Percentiles rank a stretch among this genome's conserved stretches.
phyloP scores from a whole-genome alignment of 2,888 invertebrate genomes.

The Tachina grossa region DNA sequence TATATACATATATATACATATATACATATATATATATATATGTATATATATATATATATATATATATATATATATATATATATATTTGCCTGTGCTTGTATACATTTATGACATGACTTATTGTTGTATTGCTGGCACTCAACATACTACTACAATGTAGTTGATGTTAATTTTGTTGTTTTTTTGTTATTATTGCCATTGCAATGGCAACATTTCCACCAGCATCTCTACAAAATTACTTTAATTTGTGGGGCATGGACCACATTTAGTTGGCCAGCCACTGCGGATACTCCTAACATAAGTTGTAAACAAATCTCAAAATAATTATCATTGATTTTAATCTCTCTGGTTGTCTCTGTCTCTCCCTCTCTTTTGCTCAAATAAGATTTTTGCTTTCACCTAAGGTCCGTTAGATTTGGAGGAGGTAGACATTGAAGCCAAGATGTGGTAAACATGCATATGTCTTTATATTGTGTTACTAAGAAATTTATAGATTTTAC shows the following conservation, averaged over 20 bases:
- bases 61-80: conserved; percentile 30
- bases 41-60: conserved; percentile 52
- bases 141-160: conserved; percentile 18
- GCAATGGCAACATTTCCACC: conserved; percentile 69
- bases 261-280: conserved; percentile 65
- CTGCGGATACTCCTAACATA: conserved; percentile 69
- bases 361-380: background rate
- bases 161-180: background rate
- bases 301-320: conserved; percentile 78
- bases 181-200: conserved; percentile 37
- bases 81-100: conserved; percentile 12
- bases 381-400: background rate
- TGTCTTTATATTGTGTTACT: no score
- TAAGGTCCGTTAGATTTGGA: background rate
- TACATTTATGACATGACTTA: conserved; percentile 76
- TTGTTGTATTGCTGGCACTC: conserved; percentile 69
- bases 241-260: conserved; percentile 63
- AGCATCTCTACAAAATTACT: conserved; percentile 53
- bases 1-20: no score
- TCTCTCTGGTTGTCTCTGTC: background rate
- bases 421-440: no score
- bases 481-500: no score
- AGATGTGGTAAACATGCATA: no score
- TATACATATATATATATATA: conserved; percentile 44
- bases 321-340: conserved; percentile 78